Conservation (phyloP, 2,888 invertebrate species). For the Eledone cirrhosa region DNA sequence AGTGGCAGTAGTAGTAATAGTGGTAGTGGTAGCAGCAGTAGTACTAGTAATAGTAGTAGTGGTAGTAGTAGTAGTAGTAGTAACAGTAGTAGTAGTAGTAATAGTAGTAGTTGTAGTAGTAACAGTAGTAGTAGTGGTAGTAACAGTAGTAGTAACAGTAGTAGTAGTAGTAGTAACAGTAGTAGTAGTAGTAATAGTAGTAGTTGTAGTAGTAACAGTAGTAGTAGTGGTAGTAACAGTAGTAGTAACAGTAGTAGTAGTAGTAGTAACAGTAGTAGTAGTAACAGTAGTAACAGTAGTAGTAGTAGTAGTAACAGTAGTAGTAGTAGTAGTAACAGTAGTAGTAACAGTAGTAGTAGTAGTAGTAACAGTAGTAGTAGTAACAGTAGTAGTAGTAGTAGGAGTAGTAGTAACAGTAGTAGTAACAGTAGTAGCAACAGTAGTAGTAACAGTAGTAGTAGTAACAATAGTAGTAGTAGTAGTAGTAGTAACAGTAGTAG, state of each 20-base stretch:
- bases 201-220: background rate
- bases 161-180: background rate
- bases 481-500: background rate
- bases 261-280: slow-evolving; percentile 1
- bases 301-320: slow-evolving; percentile 31
- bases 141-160: background rate
- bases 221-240: background rate
- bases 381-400: no score
- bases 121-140: background rate
- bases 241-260: background rate
- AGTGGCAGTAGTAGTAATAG: no score
- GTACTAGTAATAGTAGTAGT: no score
- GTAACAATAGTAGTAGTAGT: background rate
- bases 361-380: no score
- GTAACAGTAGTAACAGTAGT: slow-evolving; percentile 38
- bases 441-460: slow-evolving; percentile 20
- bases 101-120: background rate
- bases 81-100: background rate
- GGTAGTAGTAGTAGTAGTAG: background rate
- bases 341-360: background rate
- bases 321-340: background rate
- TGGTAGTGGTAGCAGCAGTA: no score
- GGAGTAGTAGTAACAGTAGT: no score
- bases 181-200: background rate
- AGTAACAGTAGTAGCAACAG: background rate